phyloP scores from a whole-genome alignment of 37 sponge, comb jelly and placozoan genomes.

The Diacarnus erythraeanus region DNA sequence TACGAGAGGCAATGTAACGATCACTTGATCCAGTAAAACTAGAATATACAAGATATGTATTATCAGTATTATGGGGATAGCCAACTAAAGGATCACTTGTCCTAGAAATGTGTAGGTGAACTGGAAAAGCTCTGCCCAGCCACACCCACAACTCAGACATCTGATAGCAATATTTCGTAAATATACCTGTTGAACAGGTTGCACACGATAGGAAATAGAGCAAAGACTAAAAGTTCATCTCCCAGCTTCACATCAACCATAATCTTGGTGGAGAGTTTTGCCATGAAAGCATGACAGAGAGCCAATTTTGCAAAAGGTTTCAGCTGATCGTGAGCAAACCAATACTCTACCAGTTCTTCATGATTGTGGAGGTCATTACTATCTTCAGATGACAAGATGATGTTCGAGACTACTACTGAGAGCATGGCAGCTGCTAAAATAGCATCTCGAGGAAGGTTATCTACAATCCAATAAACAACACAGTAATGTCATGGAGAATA shows the following conservation, averaged over 20 bases:
- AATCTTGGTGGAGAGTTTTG: constrained; percentile 32
- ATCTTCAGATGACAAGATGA: neutral
- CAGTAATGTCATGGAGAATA: neutral
- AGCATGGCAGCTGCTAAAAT: constrained; percentile 49
- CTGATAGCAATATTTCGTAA: no score
- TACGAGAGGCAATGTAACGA: constrained; percentile 44
- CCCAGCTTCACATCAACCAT: neutral
- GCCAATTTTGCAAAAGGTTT: constrained; percentile 24
- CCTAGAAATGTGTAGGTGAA: no score
- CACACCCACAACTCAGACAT: no score
- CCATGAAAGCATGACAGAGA: constrained; percentile 47
- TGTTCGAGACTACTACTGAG: constrained; percentile 8
- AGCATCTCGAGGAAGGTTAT: constrained; percentile 19
- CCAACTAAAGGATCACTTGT: no score
- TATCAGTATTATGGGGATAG: no score
- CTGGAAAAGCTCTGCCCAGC: no score
- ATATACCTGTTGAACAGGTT: constrained; percentile 26
- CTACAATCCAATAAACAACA: constrained; percentile 9
- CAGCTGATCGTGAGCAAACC: constrained; percentile 1
- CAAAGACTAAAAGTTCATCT: constrained; percentile 11
- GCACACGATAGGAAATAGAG: constrained; percentile 26
- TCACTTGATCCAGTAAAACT: constrained; percentile 34
- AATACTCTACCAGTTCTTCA: neutral
- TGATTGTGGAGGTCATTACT: neutral
- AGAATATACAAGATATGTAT: no score